Percentiles rank a stretch among this genome's conserved stretches.
Evolutionary conservation across 2,888 invertebrate genomes (phyloP).

Genomic region (Harpagoxenus sublaevis): DNA sequence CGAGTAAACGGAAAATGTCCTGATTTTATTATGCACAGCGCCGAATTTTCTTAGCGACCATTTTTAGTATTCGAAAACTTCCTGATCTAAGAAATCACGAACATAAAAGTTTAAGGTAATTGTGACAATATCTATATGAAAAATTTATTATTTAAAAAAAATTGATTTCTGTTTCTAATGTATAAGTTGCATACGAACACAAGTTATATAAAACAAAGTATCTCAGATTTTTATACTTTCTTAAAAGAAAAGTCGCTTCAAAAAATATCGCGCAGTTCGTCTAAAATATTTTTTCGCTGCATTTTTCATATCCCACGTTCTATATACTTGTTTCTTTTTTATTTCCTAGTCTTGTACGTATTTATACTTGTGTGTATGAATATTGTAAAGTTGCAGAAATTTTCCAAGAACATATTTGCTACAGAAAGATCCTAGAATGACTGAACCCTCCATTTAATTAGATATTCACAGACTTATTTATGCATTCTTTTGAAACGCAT

Average conservation of each 20-base stretch:
- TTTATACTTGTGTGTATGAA: background rate
- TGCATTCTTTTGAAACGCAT: background rate
- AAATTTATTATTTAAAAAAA: background rate
- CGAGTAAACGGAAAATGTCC: background rate
- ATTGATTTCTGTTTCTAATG: background rate
- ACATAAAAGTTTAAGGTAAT: background rate
- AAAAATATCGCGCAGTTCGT: slow-evolving; percentile 1
- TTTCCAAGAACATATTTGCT: background rate
- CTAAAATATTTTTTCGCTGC: background rate
- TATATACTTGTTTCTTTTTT: background rate
- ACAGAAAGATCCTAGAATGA: background rate
- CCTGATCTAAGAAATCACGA: background rate
- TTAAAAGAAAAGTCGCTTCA: background rate
- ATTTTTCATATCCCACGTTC: background rate
- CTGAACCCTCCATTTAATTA: background rate
- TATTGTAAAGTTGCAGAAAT: background rate
- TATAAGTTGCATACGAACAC: background rate
- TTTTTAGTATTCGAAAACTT: slow-evolving; percentile 2
- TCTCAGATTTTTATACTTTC: background rate
- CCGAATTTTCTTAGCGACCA: background rate
- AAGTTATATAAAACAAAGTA: background rate
- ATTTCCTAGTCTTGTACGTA: background rate
- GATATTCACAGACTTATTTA: background rate
- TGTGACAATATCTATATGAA: background rate
- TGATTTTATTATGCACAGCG: background rate